Conservation (phyloP, 2,113 vertebrate species). For the Antechinus stuartii region DNA sequence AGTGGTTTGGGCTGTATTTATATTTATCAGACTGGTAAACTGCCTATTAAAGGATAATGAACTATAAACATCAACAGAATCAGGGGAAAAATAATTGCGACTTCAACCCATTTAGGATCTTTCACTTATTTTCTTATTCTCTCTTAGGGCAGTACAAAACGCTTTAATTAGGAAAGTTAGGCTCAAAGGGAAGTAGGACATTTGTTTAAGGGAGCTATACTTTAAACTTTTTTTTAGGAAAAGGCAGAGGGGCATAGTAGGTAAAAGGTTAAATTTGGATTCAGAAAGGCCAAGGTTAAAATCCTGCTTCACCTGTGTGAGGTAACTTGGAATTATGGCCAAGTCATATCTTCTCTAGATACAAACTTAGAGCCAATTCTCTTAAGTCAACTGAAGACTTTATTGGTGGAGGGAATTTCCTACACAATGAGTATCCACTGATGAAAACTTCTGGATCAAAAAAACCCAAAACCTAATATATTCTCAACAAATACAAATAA, state of each 20-base stretch:
- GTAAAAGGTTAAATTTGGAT: background rate
- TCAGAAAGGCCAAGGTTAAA: background rate
- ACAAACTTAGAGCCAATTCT: background rate
- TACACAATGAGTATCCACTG: background rate
- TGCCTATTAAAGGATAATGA: background rate
- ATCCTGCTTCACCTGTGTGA: background rate
- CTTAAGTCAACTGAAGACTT: background rate
- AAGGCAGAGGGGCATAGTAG: background rate
- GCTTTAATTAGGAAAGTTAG: background rate
- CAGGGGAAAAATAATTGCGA: background rate
- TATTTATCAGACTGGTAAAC: background rate
- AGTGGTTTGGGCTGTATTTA: background rate
- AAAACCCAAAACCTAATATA: background rate
- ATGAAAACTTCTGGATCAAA: background rate
- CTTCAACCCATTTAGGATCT: background rate
- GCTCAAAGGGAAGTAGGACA: background rate
- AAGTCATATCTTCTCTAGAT: background rate
- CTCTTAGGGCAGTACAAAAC: slow-evolving; percentile 13
- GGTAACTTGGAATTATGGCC: background rate
- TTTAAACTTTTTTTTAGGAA: background rate
- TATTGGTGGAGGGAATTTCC: background rate
- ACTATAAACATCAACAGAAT: background rate
- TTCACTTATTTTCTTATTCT: background rate
- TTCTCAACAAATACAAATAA: background rate
- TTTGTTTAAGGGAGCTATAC: background rate